A percentile compares a stretch with the other conserved stretches of the same genome.
phyloP scores from a whole-genome alignment of 1,140 invertebrate genomes.

The Telenomus remus region DNA sequence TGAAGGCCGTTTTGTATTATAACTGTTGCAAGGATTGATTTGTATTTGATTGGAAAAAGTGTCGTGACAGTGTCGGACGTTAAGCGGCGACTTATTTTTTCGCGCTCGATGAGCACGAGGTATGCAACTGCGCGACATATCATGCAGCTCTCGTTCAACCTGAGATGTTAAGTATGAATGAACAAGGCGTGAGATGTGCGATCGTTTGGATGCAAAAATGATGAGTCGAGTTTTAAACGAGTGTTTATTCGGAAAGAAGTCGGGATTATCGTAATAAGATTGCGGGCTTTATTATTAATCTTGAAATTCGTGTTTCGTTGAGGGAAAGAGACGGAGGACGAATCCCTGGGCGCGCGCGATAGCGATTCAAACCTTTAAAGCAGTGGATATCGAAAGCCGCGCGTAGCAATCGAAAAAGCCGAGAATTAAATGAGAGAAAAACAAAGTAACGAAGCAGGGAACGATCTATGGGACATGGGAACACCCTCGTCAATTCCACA shows the following conservation, averaged over 20 bases:
- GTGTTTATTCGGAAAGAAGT: background rate
- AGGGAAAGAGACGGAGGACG: background rate
- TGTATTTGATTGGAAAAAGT: constrained; percentile 56
- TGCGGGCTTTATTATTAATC: constrained; percentile 41
- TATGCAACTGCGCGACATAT: constrained; percentile 33
- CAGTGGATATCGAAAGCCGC: constrained; percentile 51
- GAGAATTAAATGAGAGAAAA: constrained; percentile 56
- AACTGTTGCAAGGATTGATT: constrained; percentile 31
- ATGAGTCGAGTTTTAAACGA: too few species aligned
- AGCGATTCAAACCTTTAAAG: constrained; percentile 30
- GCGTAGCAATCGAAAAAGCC: constrained; percentile 52
- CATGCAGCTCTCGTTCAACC: constrained; percentile 21
- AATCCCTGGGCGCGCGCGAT: constrained; percentile 25
- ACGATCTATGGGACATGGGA: constrained; percentile 53
- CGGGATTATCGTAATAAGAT: constrained; percentile 16
- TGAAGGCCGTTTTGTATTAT: constrained; percentile 36
- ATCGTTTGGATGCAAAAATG: background rate
- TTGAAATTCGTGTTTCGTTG: constrained; percentile 30
- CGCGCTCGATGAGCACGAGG: constrained; percentile 56
- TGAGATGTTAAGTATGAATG: constrained; percentile 12
- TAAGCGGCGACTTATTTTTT: constrained; percentile 47
- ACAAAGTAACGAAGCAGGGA: constrained; percentile 48
- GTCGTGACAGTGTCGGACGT: constrained; percentile 31
- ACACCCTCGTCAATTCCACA: constrained; percentile 58
- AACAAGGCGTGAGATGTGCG: background rate